Evolutionary conservation across 2,888 invertebrate genomes (phyloP), one percentile per base, ranked within the genome.

Genomic region (Melinopterus prodromus): DNA sequence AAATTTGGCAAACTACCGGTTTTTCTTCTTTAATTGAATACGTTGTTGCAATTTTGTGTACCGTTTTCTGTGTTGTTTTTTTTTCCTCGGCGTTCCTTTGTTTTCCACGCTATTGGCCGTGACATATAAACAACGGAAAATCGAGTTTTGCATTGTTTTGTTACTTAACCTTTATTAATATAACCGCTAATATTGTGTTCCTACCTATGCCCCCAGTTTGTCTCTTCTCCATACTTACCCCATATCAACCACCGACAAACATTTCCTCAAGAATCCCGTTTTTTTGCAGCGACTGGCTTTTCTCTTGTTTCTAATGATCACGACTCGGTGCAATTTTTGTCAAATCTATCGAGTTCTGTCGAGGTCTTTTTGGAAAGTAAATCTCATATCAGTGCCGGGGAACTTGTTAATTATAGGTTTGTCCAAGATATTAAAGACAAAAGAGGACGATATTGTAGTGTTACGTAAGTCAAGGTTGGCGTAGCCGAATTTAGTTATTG

Each of bases 161-260:
- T 53, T 53, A 53, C 53, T 7, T 53, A 53, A 53, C 53, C 5
- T 53, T 53, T 53, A 53, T 53, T 53, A 53, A 53, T 53, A 53
- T 53, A 53, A 53, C 53, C 53, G 53, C 53, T 53, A 53, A 53
- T 53, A 12, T 53, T 53, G 53, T 53, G 53, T 53, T 3, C 53
- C 53, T 53, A 53, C 53, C 53, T 53, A 1, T 53, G 5, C 53
- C 53, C 53, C 53, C 53, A 53, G 53, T 9, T 53, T 53, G 53
- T 53, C 53, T 53, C 53, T 53, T 53, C 53, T 53, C 53, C 53
- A 53, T 53, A 53, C 53, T 53, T 53, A 53, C 53, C 53, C 53
- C 53, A 1, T 4, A 53, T 26, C 26, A 53, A 9, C 53, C 53
- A 53, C 53, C 53, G 9, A 9, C 53, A 9, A 53, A 53, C 53